Conservation (phyloP, 2,888 invertebrate species). For the Napeogenes inachia region DNA sequence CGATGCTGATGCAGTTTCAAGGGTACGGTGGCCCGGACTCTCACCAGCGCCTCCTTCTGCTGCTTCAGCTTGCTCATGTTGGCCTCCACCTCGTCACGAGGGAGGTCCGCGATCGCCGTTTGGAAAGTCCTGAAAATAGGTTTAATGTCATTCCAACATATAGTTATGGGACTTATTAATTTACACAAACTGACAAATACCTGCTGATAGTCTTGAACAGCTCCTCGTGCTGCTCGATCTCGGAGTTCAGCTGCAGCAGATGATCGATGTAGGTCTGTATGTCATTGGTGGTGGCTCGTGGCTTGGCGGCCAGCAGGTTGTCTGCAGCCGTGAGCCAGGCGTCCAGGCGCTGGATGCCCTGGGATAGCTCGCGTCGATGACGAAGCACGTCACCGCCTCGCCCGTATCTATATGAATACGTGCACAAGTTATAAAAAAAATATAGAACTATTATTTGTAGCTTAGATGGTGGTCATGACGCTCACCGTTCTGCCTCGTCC, state of each 20-base stretch:
- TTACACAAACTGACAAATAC: conserved; percentile 33
- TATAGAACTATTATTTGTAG: too few relatives aligned
- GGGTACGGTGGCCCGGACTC: conserved; percentile 89
- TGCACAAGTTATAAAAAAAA: too few relatives aligned
- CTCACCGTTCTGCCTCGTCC: conserved; percentile 87
- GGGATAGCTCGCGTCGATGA: conserved; percentile 86
- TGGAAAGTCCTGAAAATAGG: conserved; percentile 84
- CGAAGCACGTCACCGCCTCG: conserved; percentile 91
- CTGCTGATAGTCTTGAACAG: conserved; percentile 93
- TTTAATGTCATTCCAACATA: not conserved
- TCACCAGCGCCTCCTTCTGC: conserved; percentile 92
- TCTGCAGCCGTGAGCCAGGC: conserved; percentile 90
- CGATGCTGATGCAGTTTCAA: conserved; percentile 89
- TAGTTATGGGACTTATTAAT: conserved; percentile 1
- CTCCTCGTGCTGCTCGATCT: conserved; percentile 92
- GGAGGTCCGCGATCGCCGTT: conserved; percentile 90
- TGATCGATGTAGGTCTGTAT: conserved; percentile 89
- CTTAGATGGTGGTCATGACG: conserved; percentile 3
- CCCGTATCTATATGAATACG: conserved; percentile 74
- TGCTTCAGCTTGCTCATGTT: conserved; percentile 93
- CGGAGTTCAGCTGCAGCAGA: conserved; percentile 85
- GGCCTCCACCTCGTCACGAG: conserved; percentile 92
- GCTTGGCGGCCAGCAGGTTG: conserved; percentile 80
- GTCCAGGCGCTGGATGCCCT: conserved; percentile 85
- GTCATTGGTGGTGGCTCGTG: conserved; percentile 85